phyloP scores from a whole-genome alignment of 2,888 invertebrate species.

The Calephelis perditalis region DNA sequence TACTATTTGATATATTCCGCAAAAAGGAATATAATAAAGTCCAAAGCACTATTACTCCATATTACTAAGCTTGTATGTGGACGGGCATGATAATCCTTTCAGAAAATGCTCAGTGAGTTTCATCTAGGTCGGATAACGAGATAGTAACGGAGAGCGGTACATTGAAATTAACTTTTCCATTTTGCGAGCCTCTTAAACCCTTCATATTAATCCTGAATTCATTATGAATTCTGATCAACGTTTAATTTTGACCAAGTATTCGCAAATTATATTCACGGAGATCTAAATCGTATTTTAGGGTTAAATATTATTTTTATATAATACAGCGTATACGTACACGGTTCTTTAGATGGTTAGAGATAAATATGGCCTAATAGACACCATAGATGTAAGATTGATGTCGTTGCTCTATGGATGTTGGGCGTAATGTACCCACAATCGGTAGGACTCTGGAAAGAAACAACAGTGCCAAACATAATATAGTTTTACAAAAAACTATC shows the following conservation, averaged over 20 bases:
- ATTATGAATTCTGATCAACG: conserved; percentile 23
- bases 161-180: conserved; percentile 59
- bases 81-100: conserved; percentile 40
- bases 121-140: conserved; percentile 40
- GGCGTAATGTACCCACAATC: too few species aligned
- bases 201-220: conserved; percentile 39
- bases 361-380: too few species aligned
- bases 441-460: too few species aligned
- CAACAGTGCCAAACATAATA: too few species aligned
- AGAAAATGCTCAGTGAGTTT: conserved; percentile 35
- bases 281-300: too few species aligned
- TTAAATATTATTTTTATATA: too few species aligned
- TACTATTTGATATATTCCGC: conserved; percentile 14
- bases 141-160: conserved; percentile 38
- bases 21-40: conserved; percentile 12
- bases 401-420: too few species aligned
- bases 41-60: conserved; percentile 31
- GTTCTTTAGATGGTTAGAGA: too few species aligned
- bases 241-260: conserved; percentile 1
- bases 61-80: conserved; percentile 31
- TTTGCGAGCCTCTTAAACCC: conserved; percentile 43
- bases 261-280: too few species aligned
- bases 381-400: too few species aligned
- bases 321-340: too few species aligned
- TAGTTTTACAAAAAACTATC: too few species aligned